Evolutionary conservation across 2,797 vertebrate species (phyloP).

Genomic region (Parauchenoglanis punctatus): DNA sequence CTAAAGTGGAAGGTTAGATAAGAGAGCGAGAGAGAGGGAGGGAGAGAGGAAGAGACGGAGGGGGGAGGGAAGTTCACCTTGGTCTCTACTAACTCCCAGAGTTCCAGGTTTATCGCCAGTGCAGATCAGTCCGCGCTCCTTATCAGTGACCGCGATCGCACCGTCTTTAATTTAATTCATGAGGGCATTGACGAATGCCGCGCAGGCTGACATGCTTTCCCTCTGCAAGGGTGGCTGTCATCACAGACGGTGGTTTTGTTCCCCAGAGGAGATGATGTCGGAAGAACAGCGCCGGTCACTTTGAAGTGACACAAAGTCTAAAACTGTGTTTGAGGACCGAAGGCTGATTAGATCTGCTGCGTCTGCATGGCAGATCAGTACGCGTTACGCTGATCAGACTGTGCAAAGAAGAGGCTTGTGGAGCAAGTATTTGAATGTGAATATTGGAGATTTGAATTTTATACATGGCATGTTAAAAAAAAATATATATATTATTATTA

Average conservation of each 20-base stretch:
- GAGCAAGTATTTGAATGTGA: not conserved
- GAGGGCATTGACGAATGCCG: slow-evolving; percentile 53
- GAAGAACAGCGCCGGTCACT: slow-evolving; percentile 48
- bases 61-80: slow-evolving; percentile 45
- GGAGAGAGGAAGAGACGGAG: not conserved
- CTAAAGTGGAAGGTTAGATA: slow-evolving; percentile 45
- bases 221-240: slow-evolving; percentile 47
- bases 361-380: slow-evolving; percentile 23
- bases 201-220: slow-evolving; percentile 22
- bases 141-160: slow-evolving; percentile 53
- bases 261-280: slow-evolving; percentile 46
- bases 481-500: too few species aligned
- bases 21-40: slow-evolving; percentile 7
- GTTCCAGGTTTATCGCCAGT: slow-evolving; percentile 48
- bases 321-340: slow-evolving; percentile 34
- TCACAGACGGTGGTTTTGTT: slow-evolving; percentile 43
- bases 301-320: slow-evolving; percentile 51
- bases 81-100: slow-evolving; percentile 29
- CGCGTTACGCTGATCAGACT: not conserved
- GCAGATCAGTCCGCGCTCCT: slow-evolving; percentile 43
- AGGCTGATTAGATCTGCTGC: slow-evolving; percentile 32
- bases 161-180: slow-evolving; percentile 55
- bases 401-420: not conserved
- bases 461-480: not conserved
- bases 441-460: not conserved